Evolutionary conservation across 2,888 invertebrate species (phyloP), one percentile per base, ranked within the genome.

Genomic region (Oscheius myriophilus): DNA sequence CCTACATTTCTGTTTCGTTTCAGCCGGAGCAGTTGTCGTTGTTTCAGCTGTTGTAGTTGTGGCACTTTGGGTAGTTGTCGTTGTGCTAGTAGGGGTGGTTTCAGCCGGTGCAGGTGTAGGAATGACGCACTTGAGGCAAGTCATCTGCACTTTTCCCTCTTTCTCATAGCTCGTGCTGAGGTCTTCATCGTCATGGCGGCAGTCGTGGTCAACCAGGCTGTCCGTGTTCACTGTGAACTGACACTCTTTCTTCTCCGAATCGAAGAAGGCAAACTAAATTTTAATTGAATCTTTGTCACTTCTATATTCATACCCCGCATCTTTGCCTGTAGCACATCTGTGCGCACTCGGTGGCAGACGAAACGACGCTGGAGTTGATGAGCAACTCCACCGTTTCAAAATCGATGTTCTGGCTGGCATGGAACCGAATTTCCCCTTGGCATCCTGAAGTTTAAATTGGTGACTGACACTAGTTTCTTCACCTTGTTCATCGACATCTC

Each of bases 161-260:
- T 71, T 69, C 18, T 69, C 68, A 42, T 71, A 76, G 23, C 59
- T 45, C 12, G 41, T 41, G 53, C 42, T 42, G 39, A 52, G 18
- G 41, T 63, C 52, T 39, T 61, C 61, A 21, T 63, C 63, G 41
- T 53, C 52, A 16, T 52, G 52, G 23, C 21, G 21, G 25, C 63
- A 51, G 12, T 76, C 71, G 23, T 54, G 39, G 71, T 79, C 79
- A 4, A 75, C 75, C 49, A 79, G 45, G 16, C 69, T 67, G 12
- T 82, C 79, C 3, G 82, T 82, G 53, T 79, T 79, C 12, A 72
- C 75, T 9, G 78, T 79, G 69, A 69, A 82, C 66, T 76, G 72
- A 26, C 82, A 82, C 11, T 53, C 51, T 54, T 70, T 67, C 1
- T 67, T 71, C 0, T 66, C 67, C 41, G 78, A 71, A 14, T 75